Conservation (phyloP, 2,888 invertebrate species). For the Chironomus riparius region DNA sequence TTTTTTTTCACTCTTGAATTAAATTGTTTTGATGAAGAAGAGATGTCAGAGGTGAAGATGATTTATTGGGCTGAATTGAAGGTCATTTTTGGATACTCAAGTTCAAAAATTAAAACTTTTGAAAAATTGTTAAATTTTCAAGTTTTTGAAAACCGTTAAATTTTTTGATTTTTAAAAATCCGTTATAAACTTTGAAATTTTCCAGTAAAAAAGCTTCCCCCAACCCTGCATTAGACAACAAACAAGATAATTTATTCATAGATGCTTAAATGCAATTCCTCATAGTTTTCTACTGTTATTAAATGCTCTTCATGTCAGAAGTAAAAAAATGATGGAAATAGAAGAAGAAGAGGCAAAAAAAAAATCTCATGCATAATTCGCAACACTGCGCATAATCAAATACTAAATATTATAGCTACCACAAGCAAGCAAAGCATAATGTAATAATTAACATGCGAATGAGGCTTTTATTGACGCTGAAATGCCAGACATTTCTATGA, state of each 20-base stretch:
- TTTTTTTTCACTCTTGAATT: too few relatives aligned
- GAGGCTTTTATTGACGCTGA: neutral
- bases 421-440: neutral
- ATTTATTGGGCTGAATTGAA: too few relatives aligned
- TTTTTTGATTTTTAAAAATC: neutral
- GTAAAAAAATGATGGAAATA: too few relatives aligned
- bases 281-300: neutral
- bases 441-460: slow-evolving; percentile 1
- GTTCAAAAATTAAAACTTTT: too few relatives aligned
- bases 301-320: neutral
- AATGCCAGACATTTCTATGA: too few relatives aligned
- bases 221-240: too few relatives aligned
- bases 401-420: neutral
- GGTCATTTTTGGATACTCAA: too few relatives aligned
- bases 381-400: neutral
- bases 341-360: neutral
- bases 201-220: too few relatives aligned
- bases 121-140: too few relatives aligned
- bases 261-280: slow-evolving; percentile 2
- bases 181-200: too few relatives aligned
- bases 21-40: neutral
- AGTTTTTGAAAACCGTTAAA: neutral
- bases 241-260: too few relatives aligned
- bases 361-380: slow-evolving; percentile 12
- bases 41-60: neutral